Conservation (phyloP, 2,888 invertebrate species). For the Balanococcus diminutus region DNA sequence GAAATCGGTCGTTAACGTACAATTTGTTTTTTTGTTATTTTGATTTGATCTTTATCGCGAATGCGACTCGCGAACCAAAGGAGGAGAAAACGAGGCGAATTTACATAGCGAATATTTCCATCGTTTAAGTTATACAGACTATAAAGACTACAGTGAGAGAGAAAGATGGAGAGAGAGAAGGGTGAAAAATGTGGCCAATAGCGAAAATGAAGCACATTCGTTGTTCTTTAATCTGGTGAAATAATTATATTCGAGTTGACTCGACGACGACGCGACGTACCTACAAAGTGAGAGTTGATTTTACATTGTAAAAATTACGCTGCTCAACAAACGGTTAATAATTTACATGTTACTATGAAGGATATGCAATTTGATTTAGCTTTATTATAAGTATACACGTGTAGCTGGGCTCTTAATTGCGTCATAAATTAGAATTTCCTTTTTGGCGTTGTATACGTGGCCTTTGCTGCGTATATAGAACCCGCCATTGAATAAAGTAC, state of each 20-base stretch:
- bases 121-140: no score
- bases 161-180: no score
- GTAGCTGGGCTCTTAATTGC: conserved; percentile 18
- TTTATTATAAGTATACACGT: conserved; percentile 17
- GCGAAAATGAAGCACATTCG: neutral
- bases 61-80: neutral
- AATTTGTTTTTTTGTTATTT: conserved; percentile 4
- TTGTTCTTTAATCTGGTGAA: conserved; percentile 7
- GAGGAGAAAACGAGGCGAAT: neutral
- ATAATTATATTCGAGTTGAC: neutral
- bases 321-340: conserved; percentile 15
- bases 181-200: neutral
- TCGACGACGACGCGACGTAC: neutral
- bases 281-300: neutral
- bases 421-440: conserved; percentile 36
- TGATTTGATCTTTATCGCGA: neutral
- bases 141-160: no score
- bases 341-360: conserved; percentile 3
- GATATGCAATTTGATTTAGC: conserved; percentile 27
- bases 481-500: neutral
- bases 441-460: neutral
- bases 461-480: neutral
- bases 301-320: conserved; percentile 12
- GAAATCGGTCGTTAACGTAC: neutral
- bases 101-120: neutral